Conservation (phyloP, 2,888 invertebrate genomes). For the Amphipoea lucens region DNA sequence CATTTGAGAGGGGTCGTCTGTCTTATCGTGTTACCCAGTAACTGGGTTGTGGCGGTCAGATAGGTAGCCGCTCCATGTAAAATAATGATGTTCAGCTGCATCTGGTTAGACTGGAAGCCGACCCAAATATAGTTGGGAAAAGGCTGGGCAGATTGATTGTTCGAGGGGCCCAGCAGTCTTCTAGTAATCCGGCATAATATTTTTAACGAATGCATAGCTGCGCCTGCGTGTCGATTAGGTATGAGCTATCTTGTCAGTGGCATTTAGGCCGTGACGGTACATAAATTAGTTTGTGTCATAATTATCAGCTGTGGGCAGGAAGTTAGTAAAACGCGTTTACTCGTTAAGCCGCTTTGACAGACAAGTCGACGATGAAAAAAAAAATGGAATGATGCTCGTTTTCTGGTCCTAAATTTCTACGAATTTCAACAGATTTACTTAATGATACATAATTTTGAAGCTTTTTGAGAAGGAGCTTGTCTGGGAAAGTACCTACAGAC, state of each 20-base stretch:
- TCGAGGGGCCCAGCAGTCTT: background rate
- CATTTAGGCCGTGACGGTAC: slow-evolving; percentile 46
- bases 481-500: background rate
- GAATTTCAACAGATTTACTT: background rate
- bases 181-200: background rate
- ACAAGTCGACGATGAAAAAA: slow-evolving; percentile 1
- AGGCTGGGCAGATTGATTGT: background rate
- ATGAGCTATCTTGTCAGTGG: slow-evolving; percentile 32
- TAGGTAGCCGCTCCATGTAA: background rate
- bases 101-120: background rate
- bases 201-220: slow-evolving; percentile 6
- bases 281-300: slow-evolving; percentile 44
- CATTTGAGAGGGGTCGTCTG: background rate
- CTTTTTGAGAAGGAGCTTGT: background rate
- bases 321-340: slow-evolving; percentile 24
- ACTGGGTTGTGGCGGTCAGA: background rate
- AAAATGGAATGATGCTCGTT: background rate
- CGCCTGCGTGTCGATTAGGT: slow-evolving; percentile 18
- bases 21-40: background rate
- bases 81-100: background rate
- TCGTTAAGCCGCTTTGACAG: slow-evolving; percentile 17
- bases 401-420: background rate
- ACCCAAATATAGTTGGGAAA: background rate
- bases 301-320: slow-evolving; percentile 46
- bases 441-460: background rate